These are phyloP conservation scores for Thymelicus sylvestris DNA, from an alignment of 2,888 invertebrate genomes.

Conservation along the genomic window DNA sequence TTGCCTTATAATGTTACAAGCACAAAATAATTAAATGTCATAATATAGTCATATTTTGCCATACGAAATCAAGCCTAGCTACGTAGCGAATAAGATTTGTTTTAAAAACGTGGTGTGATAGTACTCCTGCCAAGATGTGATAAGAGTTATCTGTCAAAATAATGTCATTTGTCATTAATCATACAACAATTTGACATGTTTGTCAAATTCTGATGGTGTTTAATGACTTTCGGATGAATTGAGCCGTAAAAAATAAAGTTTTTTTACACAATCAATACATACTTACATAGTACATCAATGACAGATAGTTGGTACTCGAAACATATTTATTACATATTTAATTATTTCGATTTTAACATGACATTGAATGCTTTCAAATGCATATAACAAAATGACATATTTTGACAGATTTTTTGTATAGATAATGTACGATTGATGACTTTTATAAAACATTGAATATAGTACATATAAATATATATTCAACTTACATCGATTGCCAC, in stretches of 20 bases:
- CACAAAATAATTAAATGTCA: constrained; percentile 16
- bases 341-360: too few relatives aligned
- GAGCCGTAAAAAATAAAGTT: too few relatives aligned
- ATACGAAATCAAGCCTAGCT: constrained; percentile 29
- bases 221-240: too few relatives aligned
- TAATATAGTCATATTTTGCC: constrained; percentile 23
- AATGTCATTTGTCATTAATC: constrained; percentile 1
- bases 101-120: constrained; percentile 49
- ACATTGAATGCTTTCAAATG: too few relatives aligned
- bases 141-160: constrained; percentile 31
- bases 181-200: background rate
- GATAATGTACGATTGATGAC: constrained; percentile 11
- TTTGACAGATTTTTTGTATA: constrained; percentile 20
- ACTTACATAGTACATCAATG: too few relatives aligned
- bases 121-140: constrained; percentile 46
- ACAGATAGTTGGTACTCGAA: too few relatives aligned
- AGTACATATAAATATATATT: constrained; percentile 10
- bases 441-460: constrained; percentile 17
- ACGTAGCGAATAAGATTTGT: constrained; percentile 40
- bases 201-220: background rate
- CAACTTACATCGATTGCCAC: background rate
- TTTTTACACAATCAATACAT: too few relatives aligned
- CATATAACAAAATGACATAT: constrained; percentile 13
- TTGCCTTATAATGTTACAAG: constrained; percentile 23
- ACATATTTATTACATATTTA: too few relatives aligned